Percentiles rank a stretch among this genome's conserved stretches.
phyloP scores from a whole-genome alignment of 2,888 invertebrate species.

The Apamea monoglypha region DNA sequence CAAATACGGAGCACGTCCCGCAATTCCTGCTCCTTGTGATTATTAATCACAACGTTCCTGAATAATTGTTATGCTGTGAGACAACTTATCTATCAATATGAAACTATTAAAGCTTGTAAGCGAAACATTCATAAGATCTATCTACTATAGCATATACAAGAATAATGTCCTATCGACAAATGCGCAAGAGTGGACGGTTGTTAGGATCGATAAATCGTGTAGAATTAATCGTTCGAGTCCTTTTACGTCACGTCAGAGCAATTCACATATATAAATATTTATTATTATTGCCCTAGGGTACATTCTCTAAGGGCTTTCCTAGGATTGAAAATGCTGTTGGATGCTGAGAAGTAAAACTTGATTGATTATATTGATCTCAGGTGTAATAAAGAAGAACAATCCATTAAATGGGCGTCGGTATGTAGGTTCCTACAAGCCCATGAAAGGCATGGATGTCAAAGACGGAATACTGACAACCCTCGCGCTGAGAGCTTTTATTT shows the following conservation, averaged over 20 bases:
- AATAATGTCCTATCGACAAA: constrained; percentile 55
- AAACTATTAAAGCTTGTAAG: constrained; percentile 13
- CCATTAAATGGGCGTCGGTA: neutral
- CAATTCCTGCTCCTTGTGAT: neutral
- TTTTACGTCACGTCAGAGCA: constrained; percentile 52
- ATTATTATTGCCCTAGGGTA: constrained; percentile 46
- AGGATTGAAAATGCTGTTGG: constrained; percentile 19
- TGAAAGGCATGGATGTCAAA: neutral
- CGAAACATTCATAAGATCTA: constrained; percentile 28
- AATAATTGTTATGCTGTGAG: constrained; percentile 6
- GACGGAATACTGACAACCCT: neutral
- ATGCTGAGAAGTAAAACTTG: constrained; percentile 35
- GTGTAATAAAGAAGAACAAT: constrained; percentile 1
- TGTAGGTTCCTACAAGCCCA: neutral
- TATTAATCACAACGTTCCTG: constrained; percentile 2
- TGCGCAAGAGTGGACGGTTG: constrained; percentile 43
- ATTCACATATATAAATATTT: constrained; percentile 50
- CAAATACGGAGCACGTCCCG: neutral
- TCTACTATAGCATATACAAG: constrained; percentile 23
- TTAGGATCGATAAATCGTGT: constrained; percentile 59
- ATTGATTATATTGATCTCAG: neutral
- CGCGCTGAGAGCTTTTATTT: constrained; percentile 1
- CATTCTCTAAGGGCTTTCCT: constrained; percentile 25
- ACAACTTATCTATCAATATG: constrained; percentile 13
- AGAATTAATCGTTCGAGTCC: constrained; percentile 56